Percentiles rank a stretch among this genome's conserved stretches.
Evolutionary conservation across 2,113 vertebrate species (phyloP).

Genomic region (Crotalus helleri): DNA sequence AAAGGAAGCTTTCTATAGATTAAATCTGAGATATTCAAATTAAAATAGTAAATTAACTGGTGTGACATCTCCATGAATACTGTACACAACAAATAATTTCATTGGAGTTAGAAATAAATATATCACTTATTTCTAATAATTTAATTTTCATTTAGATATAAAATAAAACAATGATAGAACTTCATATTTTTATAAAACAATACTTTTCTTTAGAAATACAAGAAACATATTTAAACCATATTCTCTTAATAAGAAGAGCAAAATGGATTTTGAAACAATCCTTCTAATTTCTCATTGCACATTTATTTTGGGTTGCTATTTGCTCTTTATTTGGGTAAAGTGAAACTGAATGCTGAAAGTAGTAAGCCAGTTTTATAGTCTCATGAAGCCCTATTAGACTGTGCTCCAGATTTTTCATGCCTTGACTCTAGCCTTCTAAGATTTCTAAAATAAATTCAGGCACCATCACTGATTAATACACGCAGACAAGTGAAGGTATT

Average conservation of each 20-base stretch:
- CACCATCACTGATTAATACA: neutral
- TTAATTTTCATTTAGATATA: neutral
- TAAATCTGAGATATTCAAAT: neutral
- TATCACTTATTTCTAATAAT: neutral
- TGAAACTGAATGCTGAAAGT: neutral
- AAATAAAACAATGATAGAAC: neutral
- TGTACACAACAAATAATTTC: neutral
- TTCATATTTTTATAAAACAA: neutral
- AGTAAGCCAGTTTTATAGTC: neutral
- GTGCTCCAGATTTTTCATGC: neutral
- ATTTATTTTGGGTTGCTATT: neutral
- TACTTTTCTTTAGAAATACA: neutral
- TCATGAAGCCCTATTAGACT: neutral
- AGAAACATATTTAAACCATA: neutral
- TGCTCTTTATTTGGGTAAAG: neutral
- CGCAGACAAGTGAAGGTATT: neutral
- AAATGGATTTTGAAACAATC: neutral
- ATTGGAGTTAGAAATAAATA: neutral
- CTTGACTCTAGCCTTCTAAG: neutral
- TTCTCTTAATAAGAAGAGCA: neutral
- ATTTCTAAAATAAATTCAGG: neutral
- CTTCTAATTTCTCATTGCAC: neutral
- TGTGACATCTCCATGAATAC: neutral
- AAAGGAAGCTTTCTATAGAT: neutral
- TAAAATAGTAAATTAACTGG: neutral